phyloP scores from a whole-genome alignment of 2,888 invertebrate species.

The Andrena bicolor region DNA sequence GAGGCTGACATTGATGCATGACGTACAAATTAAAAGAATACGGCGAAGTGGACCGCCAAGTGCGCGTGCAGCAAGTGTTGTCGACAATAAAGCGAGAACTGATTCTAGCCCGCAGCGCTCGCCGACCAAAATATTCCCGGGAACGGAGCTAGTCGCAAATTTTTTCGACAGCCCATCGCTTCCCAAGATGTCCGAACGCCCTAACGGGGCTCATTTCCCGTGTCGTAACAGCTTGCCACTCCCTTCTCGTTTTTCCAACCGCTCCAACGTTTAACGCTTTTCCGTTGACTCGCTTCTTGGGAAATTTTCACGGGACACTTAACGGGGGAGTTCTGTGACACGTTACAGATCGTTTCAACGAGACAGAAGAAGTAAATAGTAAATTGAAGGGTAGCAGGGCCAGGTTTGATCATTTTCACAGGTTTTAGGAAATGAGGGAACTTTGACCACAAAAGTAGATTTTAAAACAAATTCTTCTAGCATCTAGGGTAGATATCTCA shows the following conservation, averaged over 20 bases:
- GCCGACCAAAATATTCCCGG: slow-evolving; percentile 40
- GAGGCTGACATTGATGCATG: slow-evolving; percentile 73
- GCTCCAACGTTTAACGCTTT: background rate
- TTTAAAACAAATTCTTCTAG: too few relatives aligned
- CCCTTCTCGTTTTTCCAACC: background rate
- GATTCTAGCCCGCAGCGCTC: slow-evolving; percentile 19
- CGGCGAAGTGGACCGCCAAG: slow-evolving; percentile 32
- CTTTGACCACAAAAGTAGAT: too few relatives aligned
- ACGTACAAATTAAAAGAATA: slow-evolving; percentile 72
- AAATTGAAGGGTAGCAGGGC: background rate
- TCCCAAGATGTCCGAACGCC: slow-evolving; percentile 34
- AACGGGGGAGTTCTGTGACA: background rate
- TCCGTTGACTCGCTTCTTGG: background rate
- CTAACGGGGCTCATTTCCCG: background rate
- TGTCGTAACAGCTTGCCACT: slow-evolving; percentile 1
- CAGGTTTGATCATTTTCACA: too few relatives aligned
- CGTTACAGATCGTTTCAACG: background rate
- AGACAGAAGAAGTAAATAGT: background rate
- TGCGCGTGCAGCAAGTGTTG: slow-evolving; percentile 34
- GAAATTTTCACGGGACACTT: background rate
- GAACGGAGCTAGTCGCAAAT: slow-evolving; percentile 38
- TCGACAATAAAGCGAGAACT: slow-evolving; percentile 51
- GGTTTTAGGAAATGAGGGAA: too few relatives aligned
- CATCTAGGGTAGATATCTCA: too few relatives aligned
- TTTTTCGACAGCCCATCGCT: slow-evolving; percentile 59